Conservation (phyloP, 2,797 vertebrate genomes). For the Crenichthys baileyi region DNA sequence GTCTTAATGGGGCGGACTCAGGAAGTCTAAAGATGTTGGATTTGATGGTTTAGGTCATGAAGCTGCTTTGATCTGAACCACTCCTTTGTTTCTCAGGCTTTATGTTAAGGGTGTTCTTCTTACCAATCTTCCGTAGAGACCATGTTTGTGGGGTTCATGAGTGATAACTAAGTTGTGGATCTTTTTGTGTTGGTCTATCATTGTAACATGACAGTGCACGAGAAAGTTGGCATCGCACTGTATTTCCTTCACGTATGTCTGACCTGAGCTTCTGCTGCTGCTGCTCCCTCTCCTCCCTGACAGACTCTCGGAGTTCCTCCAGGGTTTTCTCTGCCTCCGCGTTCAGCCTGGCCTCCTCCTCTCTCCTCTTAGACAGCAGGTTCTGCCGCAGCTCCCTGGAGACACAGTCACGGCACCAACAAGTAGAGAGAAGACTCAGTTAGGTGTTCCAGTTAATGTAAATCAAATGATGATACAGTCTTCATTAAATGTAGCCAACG, state of each 20-base stretch:
- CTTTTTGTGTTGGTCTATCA: no score
- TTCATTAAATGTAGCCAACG: not conserved
- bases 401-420: no score
- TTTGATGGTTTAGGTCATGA: not conserved
- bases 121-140: no score
- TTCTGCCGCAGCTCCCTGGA: slow-evolving; percentile 75
- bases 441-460: not conserved
- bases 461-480: not conserved
- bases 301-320: slow-evolving; percentile 66
- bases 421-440: not conserved
- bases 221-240: not conserved
- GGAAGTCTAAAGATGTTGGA: not conserved
- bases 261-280: slow-evolving; percentile 83
- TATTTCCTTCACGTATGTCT: slow-evolving; percentile 3
- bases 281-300: slow-evolving; percentile 54
- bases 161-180: no score
- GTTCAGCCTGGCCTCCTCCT: slow-evolving; percentile 78
- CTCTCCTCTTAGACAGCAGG: slow-evolving; percentile 66
- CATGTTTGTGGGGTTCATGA: no score
- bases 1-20: not conserved
- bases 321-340: slow-evolving; percentile 68
- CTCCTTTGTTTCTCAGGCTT: no score
- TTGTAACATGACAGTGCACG: not conserved
- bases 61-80: no score
- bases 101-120: no score